These are phyloP conservation scores for Pterocles orientalis DNA, from an alignment of 2,113 vertebrate genomes.

Conservation along the genomic window DNA sequence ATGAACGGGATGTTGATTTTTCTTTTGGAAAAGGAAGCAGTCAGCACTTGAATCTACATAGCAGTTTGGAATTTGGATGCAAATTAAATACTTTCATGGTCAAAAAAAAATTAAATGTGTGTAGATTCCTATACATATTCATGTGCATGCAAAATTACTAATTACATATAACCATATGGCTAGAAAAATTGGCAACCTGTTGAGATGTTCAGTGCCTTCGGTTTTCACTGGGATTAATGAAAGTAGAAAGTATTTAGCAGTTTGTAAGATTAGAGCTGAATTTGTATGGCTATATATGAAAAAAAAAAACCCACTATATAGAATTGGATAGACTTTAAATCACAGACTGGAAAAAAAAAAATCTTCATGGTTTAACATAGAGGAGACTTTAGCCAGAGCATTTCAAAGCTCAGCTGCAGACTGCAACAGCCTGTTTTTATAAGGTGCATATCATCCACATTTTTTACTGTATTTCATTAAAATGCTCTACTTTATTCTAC, in stretches of 20 bases:
- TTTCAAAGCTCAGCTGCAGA: slow-evolving; percentile 14
- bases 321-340: slow-evolving; percentile 22
- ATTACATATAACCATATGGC: neutral
- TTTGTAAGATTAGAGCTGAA: neutral
- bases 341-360: neutral
- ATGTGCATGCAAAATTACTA: neutral
- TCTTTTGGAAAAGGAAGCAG: slow-evolving; percentile 26
- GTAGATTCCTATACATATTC: neutral
- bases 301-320: neutral
- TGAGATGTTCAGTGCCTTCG: neutral
- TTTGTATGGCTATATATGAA: neutral
- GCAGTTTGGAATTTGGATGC: slow-evolving; percentile 4
- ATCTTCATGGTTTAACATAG: neutral
- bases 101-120: neutral
- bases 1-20: slow-evolving; percentile 18
- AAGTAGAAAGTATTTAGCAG: neutral
- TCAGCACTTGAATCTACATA: slow-evolving; percentile 6
- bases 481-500: slow-evolving; percentile 13
- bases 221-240: neutral
- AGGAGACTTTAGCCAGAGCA: neutral
- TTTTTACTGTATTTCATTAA: slow-evolving; percentile 48
- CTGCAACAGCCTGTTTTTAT: slow-evolving; percentile 17
- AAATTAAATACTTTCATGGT: slow-evolving; percentile 41
- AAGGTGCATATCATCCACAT: neutral
- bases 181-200: neutral